Evolutionary conservation across 2,797 vertebrate species (phyloP).

Genomic region (Morus bassanus): DNA sequence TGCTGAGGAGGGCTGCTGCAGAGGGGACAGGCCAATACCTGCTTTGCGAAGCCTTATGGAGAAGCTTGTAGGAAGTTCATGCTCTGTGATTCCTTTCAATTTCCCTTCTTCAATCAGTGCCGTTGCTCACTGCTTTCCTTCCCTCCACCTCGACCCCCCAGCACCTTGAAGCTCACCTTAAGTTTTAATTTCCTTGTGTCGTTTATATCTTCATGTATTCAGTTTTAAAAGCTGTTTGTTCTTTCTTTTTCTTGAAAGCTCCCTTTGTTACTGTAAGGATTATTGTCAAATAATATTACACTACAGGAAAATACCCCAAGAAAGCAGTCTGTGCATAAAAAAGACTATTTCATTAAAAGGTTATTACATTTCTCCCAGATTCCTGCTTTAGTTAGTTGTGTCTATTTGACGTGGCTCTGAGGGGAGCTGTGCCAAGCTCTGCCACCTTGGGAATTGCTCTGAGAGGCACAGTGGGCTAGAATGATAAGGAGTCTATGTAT

Average conservation of each 20-base stretch:
- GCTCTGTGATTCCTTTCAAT: neutral
- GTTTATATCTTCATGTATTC: neutral
- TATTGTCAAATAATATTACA: neutral
- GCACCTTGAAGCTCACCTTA: neutral
- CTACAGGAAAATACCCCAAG: neutral
- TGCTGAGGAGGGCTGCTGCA: neutral
- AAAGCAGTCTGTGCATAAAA: neutral
- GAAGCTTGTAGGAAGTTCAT: neutral
- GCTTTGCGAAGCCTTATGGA: neutral
- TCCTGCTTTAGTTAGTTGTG: neutral
- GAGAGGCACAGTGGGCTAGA: neutral
- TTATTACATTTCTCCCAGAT: neutral
- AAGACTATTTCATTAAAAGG: neutral
- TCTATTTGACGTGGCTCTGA: neutral
- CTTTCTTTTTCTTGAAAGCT: neutral
- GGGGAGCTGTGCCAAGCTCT: neutral
- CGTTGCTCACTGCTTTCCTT: neutral
- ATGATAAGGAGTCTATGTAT: neutral
- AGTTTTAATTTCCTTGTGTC: neutral
- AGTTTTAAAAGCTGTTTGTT: neutral
- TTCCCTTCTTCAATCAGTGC: neutral
- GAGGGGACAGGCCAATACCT: neutral
- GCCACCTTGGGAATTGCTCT: neutral
- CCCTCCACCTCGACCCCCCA: accelerated
- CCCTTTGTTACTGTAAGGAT: neutral